Conservation (phyloP, 1,140 invertebrate genomes). For the Drosophila hydei region DNA sequence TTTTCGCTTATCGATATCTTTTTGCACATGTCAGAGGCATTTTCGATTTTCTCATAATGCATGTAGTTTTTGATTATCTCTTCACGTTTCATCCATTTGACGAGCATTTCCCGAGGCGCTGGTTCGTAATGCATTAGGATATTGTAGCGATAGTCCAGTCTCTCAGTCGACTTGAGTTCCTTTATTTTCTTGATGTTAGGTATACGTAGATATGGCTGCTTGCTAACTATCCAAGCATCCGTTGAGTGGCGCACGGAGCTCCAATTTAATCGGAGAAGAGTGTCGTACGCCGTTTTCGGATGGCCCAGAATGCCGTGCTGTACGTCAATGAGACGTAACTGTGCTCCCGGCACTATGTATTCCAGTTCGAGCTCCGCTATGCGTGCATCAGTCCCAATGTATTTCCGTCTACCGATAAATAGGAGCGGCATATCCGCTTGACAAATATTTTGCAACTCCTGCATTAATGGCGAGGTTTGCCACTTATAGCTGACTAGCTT, state of each 20-base stretch:
- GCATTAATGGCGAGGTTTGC: not conserved
- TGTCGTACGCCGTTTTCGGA: not conserved
- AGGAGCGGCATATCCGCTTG: not conserved
- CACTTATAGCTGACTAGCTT: conserved; percentile 65
- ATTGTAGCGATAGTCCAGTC: conserved; percentile 53
- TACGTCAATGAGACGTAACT: not conserved
- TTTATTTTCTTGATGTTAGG: conserved; percentile 55
- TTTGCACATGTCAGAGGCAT: not conserved
- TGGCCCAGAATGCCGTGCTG: not conserved
- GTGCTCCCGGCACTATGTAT: not conserved
- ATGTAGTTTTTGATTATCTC: not conserved
- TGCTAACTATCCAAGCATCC: too few species aligned
- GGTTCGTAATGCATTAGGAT: conserved; percentile 12
- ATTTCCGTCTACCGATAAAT: not conserved
- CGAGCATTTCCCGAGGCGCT: not conserved
- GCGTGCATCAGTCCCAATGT: not conserved
- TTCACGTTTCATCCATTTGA: not conserved
- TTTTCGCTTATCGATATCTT: not conserved
- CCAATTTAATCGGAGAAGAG: not conserved
- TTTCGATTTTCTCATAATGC: not conserved
- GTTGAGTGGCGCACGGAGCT: not conserved
- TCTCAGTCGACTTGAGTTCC: conserved; percentile 27
- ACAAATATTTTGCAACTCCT: not conserved
- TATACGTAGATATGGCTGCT: conserved; percentile 62
- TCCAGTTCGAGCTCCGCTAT: not conserved